Evolutionary conservation across 2,888 invertebrate species (phyloP).

Genomic region (Pseudococcus viburni): DNA sequence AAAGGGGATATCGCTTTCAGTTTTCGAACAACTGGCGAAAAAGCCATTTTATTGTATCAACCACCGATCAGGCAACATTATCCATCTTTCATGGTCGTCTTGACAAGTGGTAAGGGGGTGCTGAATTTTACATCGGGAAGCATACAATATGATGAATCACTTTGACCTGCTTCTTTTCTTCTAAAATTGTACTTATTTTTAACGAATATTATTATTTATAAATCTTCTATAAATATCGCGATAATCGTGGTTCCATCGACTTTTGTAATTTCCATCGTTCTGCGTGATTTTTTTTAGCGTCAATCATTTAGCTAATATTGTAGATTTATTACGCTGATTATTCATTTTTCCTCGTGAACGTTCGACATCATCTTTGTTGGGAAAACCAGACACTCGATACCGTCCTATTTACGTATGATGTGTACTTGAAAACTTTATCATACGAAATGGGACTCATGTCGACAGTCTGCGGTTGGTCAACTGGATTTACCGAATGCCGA

Average conservation of each 20-base stretch:
- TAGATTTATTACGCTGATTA: background rate
- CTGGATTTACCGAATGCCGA: background rate
- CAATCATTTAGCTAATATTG: background rate
- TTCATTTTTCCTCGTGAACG: background rate
- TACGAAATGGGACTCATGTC: slow-evolving; percentile 36
- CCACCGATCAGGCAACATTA: slow-evolving; percentile 90
- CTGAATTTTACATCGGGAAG: background rate
- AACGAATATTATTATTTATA: background rate
- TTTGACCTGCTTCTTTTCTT: background rate
- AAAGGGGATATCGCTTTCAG: slow-evolving; percentile 94
- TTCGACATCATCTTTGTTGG: background rate
- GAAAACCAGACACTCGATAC: slow-evolving; percentile 46
- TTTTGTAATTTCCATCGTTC: too few relatives aligned
- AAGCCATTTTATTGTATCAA: slow-evolving; percentile 90
- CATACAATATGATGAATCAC: background rate
- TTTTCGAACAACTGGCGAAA: slow-evolving; percentile 91
- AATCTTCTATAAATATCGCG: background rate
- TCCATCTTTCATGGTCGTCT: slow-evolving; percentile 92
- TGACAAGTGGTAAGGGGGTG: slow-evolving; percentile 80
- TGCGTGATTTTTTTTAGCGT: background rate
- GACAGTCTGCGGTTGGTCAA: slow-evolving; percentile 31
- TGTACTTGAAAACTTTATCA: background rate
- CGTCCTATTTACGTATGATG: slow-evolving; percentile 46
- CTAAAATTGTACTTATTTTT: background rate
- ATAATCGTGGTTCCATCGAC: too few relatives aligned